phyloP scores from a whole-genome alignment of 2,113 vertebrate species.

The Phainopepla nitens region DNA sequence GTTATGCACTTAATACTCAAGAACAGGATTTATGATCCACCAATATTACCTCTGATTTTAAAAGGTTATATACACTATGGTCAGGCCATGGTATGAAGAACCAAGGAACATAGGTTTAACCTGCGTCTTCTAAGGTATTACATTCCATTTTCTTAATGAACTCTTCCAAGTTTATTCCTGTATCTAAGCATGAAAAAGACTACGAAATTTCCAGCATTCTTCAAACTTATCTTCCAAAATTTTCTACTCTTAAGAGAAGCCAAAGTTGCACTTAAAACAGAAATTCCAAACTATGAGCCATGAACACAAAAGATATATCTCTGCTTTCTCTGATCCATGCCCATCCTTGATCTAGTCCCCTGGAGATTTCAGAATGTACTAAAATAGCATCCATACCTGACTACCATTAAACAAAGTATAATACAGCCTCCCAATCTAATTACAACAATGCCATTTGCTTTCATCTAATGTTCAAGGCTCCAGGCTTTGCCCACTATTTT shows the following conservation, averaged over 20 bases:
- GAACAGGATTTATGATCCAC: neutral
- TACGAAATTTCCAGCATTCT: neutral
- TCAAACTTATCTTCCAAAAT: neutral
- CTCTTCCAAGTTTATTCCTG: neutral
- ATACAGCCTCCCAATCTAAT: neutral
- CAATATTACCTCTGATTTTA: neutral
- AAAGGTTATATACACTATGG: neutral
- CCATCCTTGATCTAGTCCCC: neutral
- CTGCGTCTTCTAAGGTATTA: neutral
- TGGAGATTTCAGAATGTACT: neutral
- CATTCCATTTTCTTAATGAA: neutral
- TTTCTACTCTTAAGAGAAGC: neutral
- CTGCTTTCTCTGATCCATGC: neutral
- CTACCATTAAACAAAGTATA: neutral
- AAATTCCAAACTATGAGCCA: neutral
- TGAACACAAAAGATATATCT: neutral
- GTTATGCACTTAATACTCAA: neutral
- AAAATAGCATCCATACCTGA: neutral
- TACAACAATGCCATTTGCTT: neutral
- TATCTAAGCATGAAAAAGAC: neutral
- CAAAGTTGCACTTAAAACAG: neutral
- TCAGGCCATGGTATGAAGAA: neutral
- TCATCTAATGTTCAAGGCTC: neutral
- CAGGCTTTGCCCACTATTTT: neutral
- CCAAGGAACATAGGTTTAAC: neutral